phyloP scores from a whole-genome alignment of 1,140 invertebrate species.

The Pogonognathellus flavescens region DNA sequence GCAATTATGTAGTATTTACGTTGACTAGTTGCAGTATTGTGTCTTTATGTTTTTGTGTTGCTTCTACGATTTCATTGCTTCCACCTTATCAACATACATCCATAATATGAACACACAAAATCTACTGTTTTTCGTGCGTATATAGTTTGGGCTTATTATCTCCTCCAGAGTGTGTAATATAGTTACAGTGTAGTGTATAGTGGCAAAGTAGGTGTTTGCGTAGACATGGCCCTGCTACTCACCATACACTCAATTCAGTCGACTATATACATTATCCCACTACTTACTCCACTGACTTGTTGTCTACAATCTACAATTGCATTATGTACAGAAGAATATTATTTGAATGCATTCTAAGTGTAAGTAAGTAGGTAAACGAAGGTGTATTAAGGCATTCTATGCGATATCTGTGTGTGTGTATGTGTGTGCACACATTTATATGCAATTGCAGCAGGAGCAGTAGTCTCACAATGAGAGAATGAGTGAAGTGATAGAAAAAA shows the following conservation, averaged over 20 bases:
- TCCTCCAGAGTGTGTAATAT: background rate
- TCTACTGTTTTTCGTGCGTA: background rate
- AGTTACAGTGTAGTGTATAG: background rate
- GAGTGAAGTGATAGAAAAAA: constrained; percentile 59
- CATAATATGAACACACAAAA: no score
- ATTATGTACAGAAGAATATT: background rate
- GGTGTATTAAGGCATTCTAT: background rate
- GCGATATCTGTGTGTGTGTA: background rate
- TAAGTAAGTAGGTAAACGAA: background rate
- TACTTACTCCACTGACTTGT: background rate
- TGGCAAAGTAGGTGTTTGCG: background rate
- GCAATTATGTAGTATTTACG: background rate
- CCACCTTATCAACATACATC: no score
- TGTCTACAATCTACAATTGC: background rate
- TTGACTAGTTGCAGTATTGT: background rate
- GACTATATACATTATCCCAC: no score
- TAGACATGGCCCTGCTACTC: background rate
- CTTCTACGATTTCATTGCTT: no score
- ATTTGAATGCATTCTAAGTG: no score
- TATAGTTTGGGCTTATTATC: background rate
- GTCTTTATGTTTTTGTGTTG: no score
- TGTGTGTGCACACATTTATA: no score
- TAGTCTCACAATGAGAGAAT: constrained; percentile 47
- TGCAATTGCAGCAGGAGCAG: background rate
- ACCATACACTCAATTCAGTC: background rate